Percentiles rank a stretch among this genome's conserved stretches.
Conservation (phyloP, 2,797 vertebrate genomes). For the Sebastes trivittatus region DNA sequence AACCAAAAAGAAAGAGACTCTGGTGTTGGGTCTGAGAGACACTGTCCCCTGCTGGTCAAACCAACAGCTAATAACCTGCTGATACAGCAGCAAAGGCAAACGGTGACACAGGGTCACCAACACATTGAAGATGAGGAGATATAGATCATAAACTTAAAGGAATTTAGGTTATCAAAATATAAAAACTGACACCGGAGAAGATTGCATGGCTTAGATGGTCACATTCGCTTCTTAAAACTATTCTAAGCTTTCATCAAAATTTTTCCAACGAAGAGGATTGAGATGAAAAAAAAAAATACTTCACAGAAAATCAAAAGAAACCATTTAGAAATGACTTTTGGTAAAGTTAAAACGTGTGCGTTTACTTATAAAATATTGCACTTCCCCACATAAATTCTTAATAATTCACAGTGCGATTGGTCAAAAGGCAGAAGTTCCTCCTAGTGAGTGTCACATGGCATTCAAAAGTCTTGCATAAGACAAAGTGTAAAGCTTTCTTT, state of each 20-base stretch:
- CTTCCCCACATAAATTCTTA: constrained; percentile 55
- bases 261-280: constrained; percentile 5
- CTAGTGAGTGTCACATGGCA: constrained; percentile 39
- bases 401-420: constrained; percentile 80
- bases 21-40: constrained; percentile 56
- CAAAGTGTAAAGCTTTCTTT: constrained; percentile 57
- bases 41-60: constrained; percentile 77
- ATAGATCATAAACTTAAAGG: neutral
- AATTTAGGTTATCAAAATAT: neutral
- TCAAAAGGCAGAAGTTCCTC: constrained; percentile 58
- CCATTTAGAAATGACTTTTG: constrained; percentile 35
- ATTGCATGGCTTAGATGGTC: constrained; percentile 25
- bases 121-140: constrained; percentile 16
- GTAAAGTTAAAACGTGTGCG: constrained; percentile 52
- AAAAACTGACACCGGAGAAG: neutral
- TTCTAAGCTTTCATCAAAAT: constrained; percentile 11
- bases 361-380: constrained; percentile 78
- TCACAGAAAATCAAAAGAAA: constrained; percentile 15
- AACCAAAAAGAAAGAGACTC: neutral
- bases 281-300: constrained; percentile 14
- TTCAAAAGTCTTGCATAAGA: constrained; percentile 36
- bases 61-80: constrained; percentile 66
- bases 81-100: constrained; percentile 74
- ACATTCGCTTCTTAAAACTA: neutral
- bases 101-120: constrained; percentile 42